Evolutionary conservation across 1,140 invertebrate species (phyloP), one percentile per base, ranked within the genome.

Genomic region (Meloidogyne chitwoodi): DNA sequence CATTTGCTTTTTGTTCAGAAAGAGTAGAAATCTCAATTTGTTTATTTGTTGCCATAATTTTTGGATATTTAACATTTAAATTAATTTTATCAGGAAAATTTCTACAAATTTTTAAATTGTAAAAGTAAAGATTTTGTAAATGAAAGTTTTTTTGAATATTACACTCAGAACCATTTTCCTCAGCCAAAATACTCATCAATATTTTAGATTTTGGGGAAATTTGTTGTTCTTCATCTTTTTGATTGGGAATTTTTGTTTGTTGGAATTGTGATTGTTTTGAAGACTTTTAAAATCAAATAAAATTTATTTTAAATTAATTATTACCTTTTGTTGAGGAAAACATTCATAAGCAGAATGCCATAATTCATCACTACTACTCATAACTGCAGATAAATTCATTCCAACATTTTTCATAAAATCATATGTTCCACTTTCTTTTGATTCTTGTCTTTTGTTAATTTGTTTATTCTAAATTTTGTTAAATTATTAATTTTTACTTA

Each of bases 271-370:
- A 24, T 64, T 14, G 12, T 29, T 24, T 62, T 31, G n/a, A n/a
- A 38, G 56, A 24, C 12, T 24, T 61, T n/a, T n/a, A n/a, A n/a
- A 27, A 6, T 73, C 27, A 34, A 8, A n/a, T 16, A 26, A 0
- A 34, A 61, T 73, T 73, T 22, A 24, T 24, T 31, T 11, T 14
- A 65, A 67, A 67, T 41, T n/a, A 19, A n/a, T 67, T 66, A 31
- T 67, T 24, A 41, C 19, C 22, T 67, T 31, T n/a, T 24, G n/a
- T 67, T 67, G 65, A 16, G 71, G 71, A 29, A 73, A 31, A 63
- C 19, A 73, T 22, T 73, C 71, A 34, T 73, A 73, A 19, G 71
- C 71, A 14, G 71, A 73, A 41, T 73, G 71, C 71, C 71, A 73
- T 64, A 63, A 61, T n/a, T 73, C 71, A 56, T 64, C 71, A 63